phyloP scores from a whole-genome alignment of 2,888 invertebrate genomes.

The Caenorhabditis zanzibari region DNA sequence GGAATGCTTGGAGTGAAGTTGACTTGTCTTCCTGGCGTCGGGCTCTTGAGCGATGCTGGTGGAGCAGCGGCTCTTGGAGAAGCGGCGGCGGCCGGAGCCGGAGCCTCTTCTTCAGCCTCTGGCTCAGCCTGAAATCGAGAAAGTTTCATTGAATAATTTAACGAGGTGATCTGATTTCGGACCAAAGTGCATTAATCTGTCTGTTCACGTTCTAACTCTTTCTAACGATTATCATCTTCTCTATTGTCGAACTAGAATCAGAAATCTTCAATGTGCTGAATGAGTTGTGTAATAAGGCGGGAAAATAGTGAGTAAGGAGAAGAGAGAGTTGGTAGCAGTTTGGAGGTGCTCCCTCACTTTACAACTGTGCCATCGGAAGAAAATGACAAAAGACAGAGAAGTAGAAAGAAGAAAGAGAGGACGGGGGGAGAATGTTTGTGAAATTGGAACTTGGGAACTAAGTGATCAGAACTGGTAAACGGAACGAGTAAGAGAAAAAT shows the following conservation, averaged over 20 bases:
- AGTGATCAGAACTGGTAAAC: neutral
- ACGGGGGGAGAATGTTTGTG: constrained; percentile 15
- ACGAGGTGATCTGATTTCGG: neutral
- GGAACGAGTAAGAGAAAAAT: neutral
- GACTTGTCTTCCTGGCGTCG: constrained; percentile 74
- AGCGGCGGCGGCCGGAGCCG: constrained; percentile 70
- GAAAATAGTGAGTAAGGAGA: constrained; percentile 26
- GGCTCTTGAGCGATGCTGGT: constrained; percentile 75
- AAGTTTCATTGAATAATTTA: neutral
- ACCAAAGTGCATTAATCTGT: constrained; percentile 7
- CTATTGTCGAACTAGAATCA: constrained; percentile 41
- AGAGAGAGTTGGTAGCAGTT: constrained; percentile 39
- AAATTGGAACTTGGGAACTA: constrained; percentile 25
- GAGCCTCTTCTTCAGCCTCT: constrained; percentile 68
- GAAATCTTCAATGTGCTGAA: constrained; percentile 35
- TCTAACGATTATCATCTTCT: constrained; percentile 46
- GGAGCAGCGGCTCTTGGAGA: constrained; percentile 70
- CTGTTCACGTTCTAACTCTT: neutral
- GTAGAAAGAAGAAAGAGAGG: neutral
- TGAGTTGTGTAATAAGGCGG: constrained; percentile 47
- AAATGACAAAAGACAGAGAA: constrained; percentile 24
- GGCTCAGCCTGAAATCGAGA: constrained; percentile 50
- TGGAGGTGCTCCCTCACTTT: constrained; percentile 54
- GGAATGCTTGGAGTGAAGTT: constrained; percentile 69
- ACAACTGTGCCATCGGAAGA: constrained; percentile 54